Evolutionary conservation across 2,113 vertebrate species (phyloP).

Genomic region (Calyptomena viridis): DNA sequence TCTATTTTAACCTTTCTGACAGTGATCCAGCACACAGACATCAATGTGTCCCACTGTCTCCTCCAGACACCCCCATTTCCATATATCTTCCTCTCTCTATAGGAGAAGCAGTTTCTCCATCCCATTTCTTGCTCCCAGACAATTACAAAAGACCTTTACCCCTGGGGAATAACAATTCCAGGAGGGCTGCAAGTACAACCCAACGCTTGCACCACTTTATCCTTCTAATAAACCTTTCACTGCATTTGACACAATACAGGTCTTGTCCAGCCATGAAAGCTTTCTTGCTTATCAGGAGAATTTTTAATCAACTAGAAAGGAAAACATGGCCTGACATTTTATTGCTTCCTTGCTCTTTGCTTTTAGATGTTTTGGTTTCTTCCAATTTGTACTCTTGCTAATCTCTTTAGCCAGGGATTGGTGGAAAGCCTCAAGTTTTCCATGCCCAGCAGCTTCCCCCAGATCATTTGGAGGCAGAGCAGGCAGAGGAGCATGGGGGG

Average conservation of each 20-base stretch:
- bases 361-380: background rate
- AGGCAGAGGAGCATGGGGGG: background rate
- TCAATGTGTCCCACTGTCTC: background rate
- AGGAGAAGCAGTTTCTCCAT: background rate
- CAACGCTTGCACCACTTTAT: background rate
- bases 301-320: constrained; percentile 30
- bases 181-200: constrained; percentile 1
- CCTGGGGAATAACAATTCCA: background rate
- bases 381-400: background rate
- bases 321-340: constrained; percentile 11
- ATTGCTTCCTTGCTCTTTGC: constrained; percentile 28
- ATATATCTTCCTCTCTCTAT: background rate
- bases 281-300: constrained; percentile 52
- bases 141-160: background rate
- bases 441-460: background rate
- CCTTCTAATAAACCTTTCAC: constrained; percentile 15
- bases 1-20: background rate
- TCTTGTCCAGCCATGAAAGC: constrained; percentile 41
- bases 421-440: constrained; percentile 17
- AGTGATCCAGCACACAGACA: background rate
- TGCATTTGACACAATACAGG: constrained; percentile 51
- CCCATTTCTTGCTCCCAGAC: background rate
- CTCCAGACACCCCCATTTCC: background rate
- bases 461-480: background rate
- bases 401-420: background rate